phyloP scores from a whole-genome alignment of 2,888 invertebrate genomes.

The Melolontha melolontha region DNA sequence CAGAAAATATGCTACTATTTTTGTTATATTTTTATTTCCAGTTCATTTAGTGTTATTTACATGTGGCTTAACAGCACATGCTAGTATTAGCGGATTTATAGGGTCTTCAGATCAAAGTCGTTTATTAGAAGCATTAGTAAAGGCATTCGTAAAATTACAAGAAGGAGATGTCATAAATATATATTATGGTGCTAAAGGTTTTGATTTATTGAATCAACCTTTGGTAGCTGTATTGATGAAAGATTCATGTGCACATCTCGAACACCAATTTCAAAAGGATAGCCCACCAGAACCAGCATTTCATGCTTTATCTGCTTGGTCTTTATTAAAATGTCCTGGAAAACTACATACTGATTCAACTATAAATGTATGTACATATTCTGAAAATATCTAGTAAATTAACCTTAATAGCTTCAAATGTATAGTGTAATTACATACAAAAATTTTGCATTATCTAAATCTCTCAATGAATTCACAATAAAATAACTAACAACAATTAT shows the following conservation, averaged over 20 bases:
- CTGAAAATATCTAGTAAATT: neutral
- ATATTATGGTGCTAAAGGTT: conserved; percentile 81
- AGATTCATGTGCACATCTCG: conserved; percentile 66
- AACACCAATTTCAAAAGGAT: conserved; percentile 56
- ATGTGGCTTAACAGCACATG: conserved; percentile 50
- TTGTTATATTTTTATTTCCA: conserved; percentile 22
- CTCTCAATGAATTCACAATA: no score
- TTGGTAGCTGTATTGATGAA: conserved; percentile 67
- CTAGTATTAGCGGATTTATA: conserved; percentile 63
- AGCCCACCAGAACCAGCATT: conserved; percentile 55
- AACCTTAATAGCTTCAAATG: no score
- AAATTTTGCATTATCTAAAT: no score
- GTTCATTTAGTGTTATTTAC: conserved; percentile 31
- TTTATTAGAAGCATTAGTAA: conserved; percentile 56
- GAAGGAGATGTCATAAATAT: conserved; percentile 73
- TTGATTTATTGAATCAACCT: conserved; percentile 74
- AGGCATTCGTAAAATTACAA: conserved; percentile 55
- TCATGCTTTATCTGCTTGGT: conserved; percentile 57
- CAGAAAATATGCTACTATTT: neutral
- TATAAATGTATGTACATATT: conserved; percentile 68
- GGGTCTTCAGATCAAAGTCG: conserved; percentile 56
- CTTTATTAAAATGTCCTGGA: conserved; percentile 56
- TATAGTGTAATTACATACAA: neutral
- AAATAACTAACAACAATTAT: no score
- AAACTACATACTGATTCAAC: conserved; percentile 57